Percentiles rank a stretch among this genome's conserved stretches.
phyloP scores from a whole-genome alignment of 2,888 invertebrate species.

The Tolmerus cingulatus region DNA sequence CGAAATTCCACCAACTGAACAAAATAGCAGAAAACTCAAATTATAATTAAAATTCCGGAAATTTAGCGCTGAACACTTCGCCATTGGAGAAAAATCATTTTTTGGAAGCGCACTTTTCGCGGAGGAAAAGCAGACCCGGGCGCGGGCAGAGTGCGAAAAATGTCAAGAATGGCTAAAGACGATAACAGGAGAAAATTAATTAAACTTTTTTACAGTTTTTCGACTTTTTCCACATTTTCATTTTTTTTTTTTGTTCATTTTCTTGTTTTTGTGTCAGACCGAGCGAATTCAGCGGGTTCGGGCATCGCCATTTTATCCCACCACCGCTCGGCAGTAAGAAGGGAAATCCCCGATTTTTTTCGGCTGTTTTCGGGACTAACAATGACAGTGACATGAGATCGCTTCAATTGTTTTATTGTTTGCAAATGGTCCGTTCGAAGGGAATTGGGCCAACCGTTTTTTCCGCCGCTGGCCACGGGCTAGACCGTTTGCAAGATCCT shows the following conservation, averaged over 20 bases:
- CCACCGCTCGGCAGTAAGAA: not conserved
- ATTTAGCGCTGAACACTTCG: conserved; percentile 39
- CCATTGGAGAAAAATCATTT: conserved; percentile 37
- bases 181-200: conserved; percentile 48
- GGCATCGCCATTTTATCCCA: not conserved
- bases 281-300: not conserved
- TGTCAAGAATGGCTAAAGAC: conserved; percentile 43
- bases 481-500: not conserved
- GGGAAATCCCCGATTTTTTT: not conserved
- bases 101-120: conserved; percentile 26
- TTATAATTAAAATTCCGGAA: conserved; percentile 49
- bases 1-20: conserved; percentile 30
- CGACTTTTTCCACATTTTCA: not conserved
- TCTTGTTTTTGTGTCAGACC: not conserved
- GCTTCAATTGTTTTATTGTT: conserved; percentile 29
- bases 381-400: conserved; percentile 29
- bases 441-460: not conserved
- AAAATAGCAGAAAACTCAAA: conserved; percentile 42
- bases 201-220: conserved; percentile 43
- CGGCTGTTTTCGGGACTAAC: conserved; percentile 20
- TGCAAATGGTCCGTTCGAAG: not conserved
- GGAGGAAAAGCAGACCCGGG: conserved; percentile 33
- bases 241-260: not conserved
- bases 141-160: conserved; percentile 44
- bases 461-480: not conserved